These are phyloP conservation scores for Campoletis sonorensis DNA, from an alignment of 1,140 invertebrate species.

Conservation along the genomic window DNA sequence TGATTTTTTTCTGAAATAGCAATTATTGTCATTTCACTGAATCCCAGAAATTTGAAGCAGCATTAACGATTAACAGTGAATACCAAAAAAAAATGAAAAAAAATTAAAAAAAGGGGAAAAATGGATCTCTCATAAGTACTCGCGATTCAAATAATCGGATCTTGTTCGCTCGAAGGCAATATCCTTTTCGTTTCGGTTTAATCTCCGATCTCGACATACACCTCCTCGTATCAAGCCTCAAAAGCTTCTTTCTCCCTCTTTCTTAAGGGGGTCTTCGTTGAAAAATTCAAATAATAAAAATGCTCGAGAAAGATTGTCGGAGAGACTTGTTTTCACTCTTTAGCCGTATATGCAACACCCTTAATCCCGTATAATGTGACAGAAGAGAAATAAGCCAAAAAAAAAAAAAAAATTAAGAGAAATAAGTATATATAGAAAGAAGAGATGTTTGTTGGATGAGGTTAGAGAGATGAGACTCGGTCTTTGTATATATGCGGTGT, in stretches of 20 bases:
- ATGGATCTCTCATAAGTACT: background rate
- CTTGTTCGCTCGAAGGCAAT: background rate
- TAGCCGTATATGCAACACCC: conserved; percentile 51
- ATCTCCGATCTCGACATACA: conserved; percentile 35
- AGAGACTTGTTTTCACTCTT: conserved; percentile 45
- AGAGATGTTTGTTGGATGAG: background rate
- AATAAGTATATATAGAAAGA: background rate
- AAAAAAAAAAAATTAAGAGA: background rate
- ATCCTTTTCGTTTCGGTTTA: conserved; percentile 30
- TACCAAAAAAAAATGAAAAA: conserved; percentile 16
- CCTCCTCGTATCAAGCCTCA: background rate
- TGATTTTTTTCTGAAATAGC: too few relatives aligned
- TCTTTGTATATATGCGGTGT: background rate
- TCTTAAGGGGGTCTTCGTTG: too few relatives aligned
- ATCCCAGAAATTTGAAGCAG: too few relatives aligned
- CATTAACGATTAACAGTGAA: background rate
- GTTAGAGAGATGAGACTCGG: background rate
- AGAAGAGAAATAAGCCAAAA: background rate
- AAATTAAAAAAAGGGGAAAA: too few relatives aligned
- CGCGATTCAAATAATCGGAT: conserved; percentile 39
- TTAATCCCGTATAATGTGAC: conserved; percentile 47
- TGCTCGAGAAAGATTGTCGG: background rate
- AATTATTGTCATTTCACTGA: too few relatives aligned
- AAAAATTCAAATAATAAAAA: conserved; percentile 31
- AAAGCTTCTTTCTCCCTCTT: background rate